A percentile compares a stretch with the other conserved stretches of the same genome.
phyloP scores from a whole-genome alignment of 2,113 vertebrate genomes.

The Campylorhamphus procurvoides region DNA sequence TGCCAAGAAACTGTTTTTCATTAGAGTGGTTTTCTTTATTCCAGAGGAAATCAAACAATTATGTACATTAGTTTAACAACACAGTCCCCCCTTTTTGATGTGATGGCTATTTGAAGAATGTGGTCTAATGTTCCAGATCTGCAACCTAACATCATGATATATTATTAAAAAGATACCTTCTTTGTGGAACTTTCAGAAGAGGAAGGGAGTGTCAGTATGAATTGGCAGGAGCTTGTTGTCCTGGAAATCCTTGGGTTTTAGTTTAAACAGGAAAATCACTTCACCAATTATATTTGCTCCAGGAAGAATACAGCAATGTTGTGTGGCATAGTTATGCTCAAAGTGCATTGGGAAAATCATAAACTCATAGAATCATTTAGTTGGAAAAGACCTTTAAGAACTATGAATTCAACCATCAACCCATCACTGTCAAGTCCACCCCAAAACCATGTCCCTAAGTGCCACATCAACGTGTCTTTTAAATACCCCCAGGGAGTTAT shows the following conservation, averaged over 20 bases:
- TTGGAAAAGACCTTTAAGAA: background rate
- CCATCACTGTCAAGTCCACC: background rate
- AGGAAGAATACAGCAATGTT: background rate
- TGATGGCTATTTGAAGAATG: background rate
- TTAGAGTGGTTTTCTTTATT: background rate
- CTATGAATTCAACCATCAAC: background rate
- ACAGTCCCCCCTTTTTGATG: background rate
- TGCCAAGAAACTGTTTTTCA: background rate
- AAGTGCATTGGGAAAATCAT: background rate
- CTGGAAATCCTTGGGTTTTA: background rate
- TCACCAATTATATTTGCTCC: background rate
- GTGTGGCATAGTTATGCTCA: background rate
- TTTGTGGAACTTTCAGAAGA: background rate
- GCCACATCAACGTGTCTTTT: fast-evolving
- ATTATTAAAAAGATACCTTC: background rate
- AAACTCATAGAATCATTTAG: background rate
- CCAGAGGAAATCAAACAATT: background rate
- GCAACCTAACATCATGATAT: background rate
- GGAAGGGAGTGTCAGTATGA: background rate
- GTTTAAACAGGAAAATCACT: background rate
- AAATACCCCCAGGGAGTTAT: background rate
- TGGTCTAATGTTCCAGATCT: background rate
- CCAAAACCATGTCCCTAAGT: background rate
- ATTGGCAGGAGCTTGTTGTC: background rate
- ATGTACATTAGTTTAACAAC: background rate